Conservation (phyloP, 1,140 invertebrate genomes). For the Asbolus verrucosus region DNA sequence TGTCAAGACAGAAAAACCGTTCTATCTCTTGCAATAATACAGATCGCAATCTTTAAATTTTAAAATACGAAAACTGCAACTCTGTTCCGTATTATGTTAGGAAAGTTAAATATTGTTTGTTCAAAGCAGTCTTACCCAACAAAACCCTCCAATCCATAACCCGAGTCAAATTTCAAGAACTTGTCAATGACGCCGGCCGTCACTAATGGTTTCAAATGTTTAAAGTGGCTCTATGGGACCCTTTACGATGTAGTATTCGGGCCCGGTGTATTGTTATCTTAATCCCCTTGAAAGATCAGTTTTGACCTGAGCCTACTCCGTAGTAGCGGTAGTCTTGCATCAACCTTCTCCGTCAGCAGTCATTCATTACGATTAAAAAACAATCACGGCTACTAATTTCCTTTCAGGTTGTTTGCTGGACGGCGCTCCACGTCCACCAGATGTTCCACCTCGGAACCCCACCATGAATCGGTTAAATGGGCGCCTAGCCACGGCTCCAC, state of each 20-base stretch:
- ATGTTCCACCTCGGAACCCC: slow-evolving; percentile 89
- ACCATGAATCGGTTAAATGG: slow-evolving; percentile 90
- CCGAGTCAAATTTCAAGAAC: slow-evolving; percentile 39
- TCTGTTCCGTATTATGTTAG: too few relatives aligned
- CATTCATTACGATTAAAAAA: slow-evolving; percentile 7
- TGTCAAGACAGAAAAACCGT: slow-evolving; percentile 16
- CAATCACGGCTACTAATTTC: slow-evolving; percentile 53
- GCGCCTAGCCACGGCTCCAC: slow-evolving; percentile 78
- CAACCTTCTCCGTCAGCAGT: slow-evolving; percentile 2
- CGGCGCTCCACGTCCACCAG: slow-evolving; percentile 82
- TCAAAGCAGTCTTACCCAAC: too few relatives aligned
- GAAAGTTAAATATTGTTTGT: too few relatives aligned
- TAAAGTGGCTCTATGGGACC: slow-evolving; percentile 40
- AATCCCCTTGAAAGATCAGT: slow-evolving; percentile 52
- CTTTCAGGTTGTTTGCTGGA: slow-evolving; percentile 87
- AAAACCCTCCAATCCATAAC: too few relatives aligned
- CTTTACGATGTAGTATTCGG: slow-evolving; percentile 35
- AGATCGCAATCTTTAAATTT: slow-evolving; percentile 25
- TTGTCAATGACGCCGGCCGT: slow-evolving; percentile 34
- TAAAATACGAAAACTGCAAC: slow-evolving; percentile 12
- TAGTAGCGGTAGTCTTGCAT: slow-evolving; percentile 10
- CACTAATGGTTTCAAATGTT: slow-evolving; percentile 44
- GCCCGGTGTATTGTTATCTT: slow-evolving; percentile 47
- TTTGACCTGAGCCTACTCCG: slow-evolving; percentile 5
- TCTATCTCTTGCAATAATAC: slow-evolving; percentile 38